Conservation (phyloP, 2,113 vertebrate species). For the mouse (Mus musculus) region GRCm39 chr6:128119501-128120000, state of each 20-base stretch:
- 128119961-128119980: conserved; percentile 75
- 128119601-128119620: not conserved
- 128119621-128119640: conserved; percentile 1
- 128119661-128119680: not conserved
- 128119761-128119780: not conserved
- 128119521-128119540: not conserved
- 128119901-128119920: conserved; percentile 71
- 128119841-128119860: not conserved
- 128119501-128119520: conserved; percentile 24
- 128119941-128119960: conserved; percentile 50
- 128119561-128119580: conserved; percentile 67
- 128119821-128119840: not conserved
- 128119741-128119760: not conserved
- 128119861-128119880: conserved; percentile 49
- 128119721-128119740: not conserved
- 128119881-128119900: conserved; percentile 66
- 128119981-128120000: not conserved
- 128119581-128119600: conserved; percentile 72
- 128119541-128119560: not conserved
- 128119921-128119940: conserved; percentile 65
- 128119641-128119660: not conserved
- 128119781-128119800: not conserved
- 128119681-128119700: not conserved
- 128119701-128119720: not conserved
- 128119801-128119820: not conserved